Evolutionary conservation across 2,113 vertebrate genomes (phyloP), one percentile per base, ranked within the genome.

Genomic region (Nycticorax nycticorax): DNA sequence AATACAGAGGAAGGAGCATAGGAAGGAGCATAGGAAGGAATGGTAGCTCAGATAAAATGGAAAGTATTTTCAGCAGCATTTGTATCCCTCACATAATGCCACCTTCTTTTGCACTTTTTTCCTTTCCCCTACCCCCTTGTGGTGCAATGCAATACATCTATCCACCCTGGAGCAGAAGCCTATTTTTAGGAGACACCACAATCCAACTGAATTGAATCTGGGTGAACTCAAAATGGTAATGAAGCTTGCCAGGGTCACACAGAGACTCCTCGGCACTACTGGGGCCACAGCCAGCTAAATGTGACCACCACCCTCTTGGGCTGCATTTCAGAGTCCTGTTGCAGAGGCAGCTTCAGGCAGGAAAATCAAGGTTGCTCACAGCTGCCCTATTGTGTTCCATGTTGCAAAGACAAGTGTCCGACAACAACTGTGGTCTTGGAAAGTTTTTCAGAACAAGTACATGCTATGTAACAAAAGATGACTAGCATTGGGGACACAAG

Each of bases 381-480:
- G 89, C 84, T 80, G 91, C 83, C 85, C 73, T 13, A 2, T 4
- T 87, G 91, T 71, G 79, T 37, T 92, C 73, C 52, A 9, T 2
- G 10, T 19, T 48, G 73, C 73, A 82, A 67, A 81, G 69, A 82
- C 56, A 76, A 93, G 80, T 39, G 77, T 62, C 53, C 3, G 4
- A 41, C 53, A 67, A 62, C 80, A 87, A 91, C 0, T 81, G 88
- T 39, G 91, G 43, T 2, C 83, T 41, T 32, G 83, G 73, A 41
- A 96, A 95, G 69, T 20, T 89, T 88, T 62, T 56, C 41, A 56
- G 59, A 52, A 57, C 80, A 63, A 79, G 57, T 14, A 45, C 39
- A 56, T 0, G 1, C 84, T 75, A 5, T 0, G 2, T 41, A 32
- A 57, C 78, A 37, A 59, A 62, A 2, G 60, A 32, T n/a, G 64